phyloP scores from a whole-genome alignment of 1,140 invertebrate species.

The Neodiprion pinetum region DNA sequence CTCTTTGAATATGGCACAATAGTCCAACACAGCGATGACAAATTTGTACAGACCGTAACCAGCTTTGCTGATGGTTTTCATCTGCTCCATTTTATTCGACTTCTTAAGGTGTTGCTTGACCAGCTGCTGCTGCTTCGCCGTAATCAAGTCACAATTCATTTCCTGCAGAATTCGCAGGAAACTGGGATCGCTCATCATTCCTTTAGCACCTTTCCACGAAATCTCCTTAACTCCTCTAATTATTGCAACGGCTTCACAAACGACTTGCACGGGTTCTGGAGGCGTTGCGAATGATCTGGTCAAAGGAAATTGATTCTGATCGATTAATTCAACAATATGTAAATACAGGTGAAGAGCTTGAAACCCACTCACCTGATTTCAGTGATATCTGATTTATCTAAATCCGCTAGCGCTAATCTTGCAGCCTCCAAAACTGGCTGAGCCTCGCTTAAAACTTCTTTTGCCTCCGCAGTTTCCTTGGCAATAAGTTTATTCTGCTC shows the following conservation, averaged over 20 bases:
- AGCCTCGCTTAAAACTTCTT: conserved; percentile 77
- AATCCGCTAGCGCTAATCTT: conserved; percentile 75
- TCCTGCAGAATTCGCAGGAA: conserved; percentile 82
- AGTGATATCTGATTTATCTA: conserved; percentile 89
- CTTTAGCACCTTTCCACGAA: conserved; percentile 88
- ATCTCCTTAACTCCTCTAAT: conserved; percentile 83
- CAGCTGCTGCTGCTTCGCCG: conserved; percentile 73
- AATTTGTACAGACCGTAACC: conserved; percentile 86
- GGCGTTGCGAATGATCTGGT: conserved; percentile 86
- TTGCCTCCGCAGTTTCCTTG: conserved; percentile 83
- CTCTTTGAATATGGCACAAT: conserved; percentile 84
- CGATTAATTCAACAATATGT: neutral
- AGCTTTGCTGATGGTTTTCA: conserved; percentile 79
- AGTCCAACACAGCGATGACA: conserved; percentile 83
- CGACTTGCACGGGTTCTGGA: conserved; percentile 83
- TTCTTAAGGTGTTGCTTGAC: conserved; percentile 76
- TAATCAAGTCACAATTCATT: conserved; percentile 85
- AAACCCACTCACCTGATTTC: conserved; percentile 72
- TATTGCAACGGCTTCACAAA: conserved; percentile 88
- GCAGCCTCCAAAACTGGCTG: conserved; percentile 84
- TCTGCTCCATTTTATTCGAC: conserved; percentile 75
- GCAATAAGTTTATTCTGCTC: conserved; percentile 78
- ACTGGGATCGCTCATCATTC: conserved; percentile 88
- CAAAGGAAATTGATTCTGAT: conserved; percentile 12
- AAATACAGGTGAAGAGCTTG: neutral